Conservation (phyloP, 2,888 invertebrate species). For the Brachyptera risi region DNA sequence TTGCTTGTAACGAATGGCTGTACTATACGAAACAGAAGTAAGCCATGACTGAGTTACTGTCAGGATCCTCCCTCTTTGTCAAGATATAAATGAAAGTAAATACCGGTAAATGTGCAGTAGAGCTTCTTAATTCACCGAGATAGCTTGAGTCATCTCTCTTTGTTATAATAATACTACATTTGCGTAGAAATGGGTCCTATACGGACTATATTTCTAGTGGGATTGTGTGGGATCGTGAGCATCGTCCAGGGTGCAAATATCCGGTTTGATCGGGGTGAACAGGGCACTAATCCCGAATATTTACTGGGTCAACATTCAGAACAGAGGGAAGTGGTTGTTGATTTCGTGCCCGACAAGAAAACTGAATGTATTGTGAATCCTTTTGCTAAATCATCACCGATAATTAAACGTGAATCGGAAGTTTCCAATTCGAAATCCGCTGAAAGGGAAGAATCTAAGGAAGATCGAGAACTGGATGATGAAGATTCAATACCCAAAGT, state of each 20-base stretch:
- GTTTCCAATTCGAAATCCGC: too few species aligned
- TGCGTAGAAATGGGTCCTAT: slow-evolving; percentile 1
- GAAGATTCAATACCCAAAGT: too few species aligned
- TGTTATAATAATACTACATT: not conserved
- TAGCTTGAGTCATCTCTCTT: not conserved
- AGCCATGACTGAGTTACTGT: not conserved
- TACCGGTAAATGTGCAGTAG: not conserved
- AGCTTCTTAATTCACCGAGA: not conserved
- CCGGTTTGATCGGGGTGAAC: slow-evolving; percentile 4
- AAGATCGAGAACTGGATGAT: too few species aligned
- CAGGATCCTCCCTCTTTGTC: slow-evolving; percentile 1
- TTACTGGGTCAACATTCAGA: slow-evolving; percentile 2
- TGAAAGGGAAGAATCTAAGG: too few species aligned
- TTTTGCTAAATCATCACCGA: not conserved
- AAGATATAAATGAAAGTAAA: slow-evolving; percentile 3
- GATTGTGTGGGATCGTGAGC: not conserved
- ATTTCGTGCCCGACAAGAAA: not conserved
- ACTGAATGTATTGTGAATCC: slow-evolving; percentile 12
- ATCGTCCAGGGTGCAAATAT: not conserved
- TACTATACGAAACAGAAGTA: not conserved
- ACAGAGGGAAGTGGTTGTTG: not conserved
- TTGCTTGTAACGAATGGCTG: slow-evolving; percentile 3
- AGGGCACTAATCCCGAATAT: not conserved
- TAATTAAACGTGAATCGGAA: not conserved
- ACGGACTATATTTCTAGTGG: not conserved